A percentile compares a stretch with the other conserved stretches of the same genome.
These are phyloP conservation scores for Mormyrops boulengeri DNA, from an alignment of 2,797 vertebrate genomes.

Conservation along the genomic window DNA sequence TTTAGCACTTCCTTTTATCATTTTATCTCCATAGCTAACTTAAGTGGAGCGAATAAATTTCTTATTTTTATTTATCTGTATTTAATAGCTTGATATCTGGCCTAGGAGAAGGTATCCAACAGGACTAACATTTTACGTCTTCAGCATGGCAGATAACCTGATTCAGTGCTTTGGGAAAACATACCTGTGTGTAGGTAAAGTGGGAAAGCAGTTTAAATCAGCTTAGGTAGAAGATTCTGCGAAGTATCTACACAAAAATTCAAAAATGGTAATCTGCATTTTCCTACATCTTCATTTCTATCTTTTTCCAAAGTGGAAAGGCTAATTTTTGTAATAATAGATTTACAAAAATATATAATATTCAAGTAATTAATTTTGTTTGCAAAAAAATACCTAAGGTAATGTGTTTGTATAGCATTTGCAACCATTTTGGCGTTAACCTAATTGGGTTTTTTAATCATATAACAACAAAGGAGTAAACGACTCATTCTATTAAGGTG, in stretches of 20 bases:
- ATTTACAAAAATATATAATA: not conserved
- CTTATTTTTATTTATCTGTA: not conserved
- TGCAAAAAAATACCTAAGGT: not conserved
- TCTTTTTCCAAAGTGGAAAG: not conserved
- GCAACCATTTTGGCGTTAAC: not conserved
- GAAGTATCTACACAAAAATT: not conserved
- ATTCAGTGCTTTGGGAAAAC: not conserved
- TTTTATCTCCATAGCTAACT: not conserved
- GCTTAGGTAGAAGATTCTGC: not conserved
- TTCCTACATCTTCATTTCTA: not conserved
- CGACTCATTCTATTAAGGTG: not conserved
- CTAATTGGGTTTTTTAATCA: not conserved
- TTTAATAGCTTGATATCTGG: not conserved
- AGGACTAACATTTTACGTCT: not conserved
- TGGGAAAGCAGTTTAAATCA: not conserved
- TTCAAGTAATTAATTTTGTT: not conserved
- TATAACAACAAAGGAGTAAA: not conserved
- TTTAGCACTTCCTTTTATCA: not conserved
- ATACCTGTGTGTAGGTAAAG: not conserved
- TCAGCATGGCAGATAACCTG: not conserved
- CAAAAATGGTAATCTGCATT: not conserved
- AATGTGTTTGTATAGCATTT: not conserved
- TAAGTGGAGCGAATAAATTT: not conserved
- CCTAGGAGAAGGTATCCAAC: not conserved
- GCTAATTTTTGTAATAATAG: not conserved